Evolutionary conservation across 2,113 vertebrate genomes (phyloP).

Genomic region (Syrrhaptes paradoxus): DNA sequence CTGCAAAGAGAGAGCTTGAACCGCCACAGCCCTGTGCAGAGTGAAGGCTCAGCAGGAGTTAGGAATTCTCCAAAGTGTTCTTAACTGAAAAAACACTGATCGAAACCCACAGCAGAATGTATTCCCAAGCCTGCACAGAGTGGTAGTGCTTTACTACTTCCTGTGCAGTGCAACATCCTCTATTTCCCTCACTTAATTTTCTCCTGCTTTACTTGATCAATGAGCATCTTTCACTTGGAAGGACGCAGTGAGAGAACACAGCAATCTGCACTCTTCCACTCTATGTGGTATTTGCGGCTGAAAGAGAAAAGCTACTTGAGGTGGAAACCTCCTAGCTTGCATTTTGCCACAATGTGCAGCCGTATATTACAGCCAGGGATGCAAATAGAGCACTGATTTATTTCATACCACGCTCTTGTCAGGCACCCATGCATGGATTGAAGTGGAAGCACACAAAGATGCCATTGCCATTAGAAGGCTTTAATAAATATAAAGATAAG

Average conservation of each 20-base stretch:
- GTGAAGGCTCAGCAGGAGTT: not conserved
- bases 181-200: not conserved
- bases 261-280: not conserved
- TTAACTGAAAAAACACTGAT: not conserved
- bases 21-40: not conserved
- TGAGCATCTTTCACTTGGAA: not conserved
- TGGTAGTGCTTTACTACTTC: not conserved
- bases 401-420: not conserved
- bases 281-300: not conserved
- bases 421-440: not conserved
- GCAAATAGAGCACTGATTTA: not conserved
- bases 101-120: not conserved
- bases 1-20: not conserved
- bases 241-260: not conserved
- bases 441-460: not conserved
- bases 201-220: not conserved
- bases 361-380: not conserved
- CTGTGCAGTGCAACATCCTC: not conserved
- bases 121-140: not conserved
- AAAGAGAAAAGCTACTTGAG: not conserved
- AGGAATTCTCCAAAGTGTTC: not conserved
- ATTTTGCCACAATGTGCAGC: not conserved
- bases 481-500: slow-evolving; percentile 45
- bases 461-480: not conserved
- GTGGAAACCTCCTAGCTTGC: not conserved